Conservation (phyloP, 1,140 invertebrate genomes). For the Papilio glaucus region DNA sequence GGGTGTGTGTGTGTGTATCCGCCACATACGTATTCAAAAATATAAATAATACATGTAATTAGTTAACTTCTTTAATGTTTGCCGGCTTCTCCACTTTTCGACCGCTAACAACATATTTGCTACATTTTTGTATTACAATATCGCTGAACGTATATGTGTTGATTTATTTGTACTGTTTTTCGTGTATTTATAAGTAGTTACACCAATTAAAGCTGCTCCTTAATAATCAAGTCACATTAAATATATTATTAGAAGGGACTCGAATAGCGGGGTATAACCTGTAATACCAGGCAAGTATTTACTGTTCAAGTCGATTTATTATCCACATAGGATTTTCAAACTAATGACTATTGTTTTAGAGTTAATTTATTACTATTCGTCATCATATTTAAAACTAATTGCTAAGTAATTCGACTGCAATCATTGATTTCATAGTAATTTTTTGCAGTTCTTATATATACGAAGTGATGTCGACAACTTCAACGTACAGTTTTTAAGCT, state of each 20-base stretch:
- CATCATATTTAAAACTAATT: neutral
- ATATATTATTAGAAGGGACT: constrained; percentile 10
- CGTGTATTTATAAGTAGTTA: neutral
- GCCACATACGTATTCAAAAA: too few species aligned
- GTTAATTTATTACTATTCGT: neutral
- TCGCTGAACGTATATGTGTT: too few species aligned
- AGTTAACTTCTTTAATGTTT: too few species aligned
- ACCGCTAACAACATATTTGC: too few species aligned
- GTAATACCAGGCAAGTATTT: constrained; percentile 7
- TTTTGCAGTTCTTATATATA: neutral
- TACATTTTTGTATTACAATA: too few species aligned
- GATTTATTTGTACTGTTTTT: neutral
- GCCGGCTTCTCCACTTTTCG: too few species aligned
- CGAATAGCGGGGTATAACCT: constrained; percentile 6
- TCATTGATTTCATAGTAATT: constrained; percentile 27
- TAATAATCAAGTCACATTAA: constrained; percentile 23
- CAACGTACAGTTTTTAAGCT: neutral
- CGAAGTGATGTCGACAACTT: neutral
- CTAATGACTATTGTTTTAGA: neutral
- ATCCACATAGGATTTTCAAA: neutral
- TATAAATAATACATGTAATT: too few species aligned
- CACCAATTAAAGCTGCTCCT: constrained; percentile 6
- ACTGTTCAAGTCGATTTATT: neutral
- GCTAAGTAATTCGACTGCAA: neutral
- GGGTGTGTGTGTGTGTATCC: too few species aligned